These are phyloP conservation scores for Drosophila neotestacea DNA, from an alignment of 2,888 invertebrate genomes.

Conservation along the genomic window DNA sequence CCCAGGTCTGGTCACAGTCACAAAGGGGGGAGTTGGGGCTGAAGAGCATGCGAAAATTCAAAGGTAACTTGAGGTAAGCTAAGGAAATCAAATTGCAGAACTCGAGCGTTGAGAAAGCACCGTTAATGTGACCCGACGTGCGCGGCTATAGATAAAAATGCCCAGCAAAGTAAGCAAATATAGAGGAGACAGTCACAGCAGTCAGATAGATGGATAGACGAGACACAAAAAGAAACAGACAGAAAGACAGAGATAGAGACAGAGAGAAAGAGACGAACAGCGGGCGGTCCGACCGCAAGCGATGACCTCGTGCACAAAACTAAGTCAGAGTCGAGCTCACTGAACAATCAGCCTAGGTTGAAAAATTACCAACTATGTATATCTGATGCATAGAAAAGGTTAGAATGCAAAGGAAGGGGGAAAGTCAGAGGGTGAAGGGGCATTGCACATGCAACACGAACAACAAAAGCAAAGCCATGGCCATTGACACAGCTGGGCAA, in stretches of 20 bases:
- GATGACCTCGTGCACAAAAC: conserved; percentile 79
- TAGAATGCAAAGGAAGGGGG: background rate
- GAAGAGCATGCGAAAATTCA: conserved; percentile 41
- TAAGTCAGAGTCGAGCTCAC: conserved; percentile 62
- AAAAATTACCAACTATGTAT: conserved; percentile 61
- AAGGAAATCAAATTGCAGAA: conserved; percentile 75
- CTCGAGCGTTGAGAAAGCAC: conserved; percentile 77
- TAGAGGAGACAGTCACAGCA: conserved; percentile 52
- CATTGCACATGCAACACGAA: conserved; percentile 25
- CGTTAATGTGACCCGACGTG: conserved; percentile 79
- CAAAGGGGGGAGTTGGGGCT: background rate
- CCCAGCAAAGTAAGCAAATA: conserved; percentile 52
- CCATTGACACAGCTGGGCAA: conserved; percentile 64
- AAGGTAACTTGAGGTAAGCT: conserved; percentile 14
- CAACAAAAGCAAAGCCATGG: conserved; percentile 27
- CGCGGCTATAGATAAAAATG: conserved; percentile 71
- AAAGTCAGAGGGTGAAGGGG: conserved; percentile 31
- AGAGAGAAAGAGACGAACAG: conserved; percentile 24
- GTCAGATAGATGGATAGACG: conserved; percentile 24
- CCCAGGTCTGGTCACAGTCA: background rate
- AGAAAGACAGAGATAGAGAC: conserved; percentile 27
- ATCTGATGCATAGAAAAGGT: conserved; percentile 25
- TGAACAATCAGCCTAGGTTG: conserved; percentile 60
- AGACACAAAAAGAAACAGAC: conserved; percentile 44
- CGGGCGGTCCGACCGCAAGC: conserved; percentile 63